Conservation (phyloP, 2,797 vertebrate genomes). For the Harpagifer antarcticus region DNA sequence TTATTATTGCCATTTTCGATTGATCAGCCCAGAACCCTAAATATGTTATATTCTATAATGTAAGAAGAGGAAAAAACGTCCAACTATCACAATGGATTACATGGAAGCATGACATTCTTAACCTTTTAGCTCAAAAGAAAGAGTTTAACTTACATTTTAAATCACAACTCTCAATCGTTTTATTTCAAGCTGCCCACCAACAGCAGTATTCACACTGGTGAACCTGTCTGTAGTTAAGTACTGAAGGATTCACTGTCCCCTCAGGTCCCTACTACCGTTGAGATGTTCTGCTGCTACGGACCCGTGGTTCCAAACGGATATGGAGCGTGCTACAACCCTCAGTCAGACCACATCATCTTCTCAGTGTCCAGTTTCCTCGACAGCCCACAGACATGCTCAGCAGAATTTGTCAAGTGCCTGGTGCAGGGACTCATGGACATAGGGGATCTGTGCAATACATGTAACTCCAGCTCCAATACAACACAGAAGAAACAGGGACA, state of each 20-base stretch:
- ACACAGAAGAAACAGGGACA: conserved; percentile 27
- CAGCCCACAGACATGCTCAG: conserved; percentile 89
- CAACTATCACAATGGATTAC: background rate
- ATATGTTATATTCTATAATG: background rate
- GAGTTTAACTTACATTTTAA: background rate
- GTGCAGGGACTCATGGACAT: conserved; percentile 88
- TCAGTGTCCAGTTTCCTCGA: conserved; percentile 93
- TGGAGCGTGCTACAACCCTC: conserved; percentile 94
- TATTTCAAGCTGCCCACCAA: background rate
- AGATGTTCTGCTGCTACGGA: conserved; percentile 98
- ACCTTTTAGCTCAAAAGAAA: background rate
- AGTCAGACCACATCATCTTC: conserved; percentile 91
- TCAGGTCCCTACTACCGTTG: conserved; percentile 93
- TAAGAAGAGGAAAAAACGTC: background rate
- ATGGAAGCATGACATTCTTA: background rate
- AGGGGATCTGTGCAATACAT: conserved; percentile 86
- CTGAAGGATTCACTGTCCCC: conserved; percentile 24
- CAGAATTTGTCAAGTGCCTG: conserved; percentile 86
- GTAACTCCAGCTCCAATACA: conserved; percentile 35
- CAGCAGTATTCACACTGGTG: conserved; percentile 11
- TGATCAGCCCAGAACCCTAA: background rate
- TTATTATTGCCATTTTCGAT: too few species aligned
- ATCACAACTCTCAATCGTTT: background rate
- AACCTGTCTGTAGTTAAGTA: background rate
- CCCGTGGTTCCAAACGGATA: conserved; percentile 95